These are phyloP conservation scores for Caerostris extrusa DNA, from an alignment of 1,140 invertebrate species.

Conservation along the genomic window DNA sequence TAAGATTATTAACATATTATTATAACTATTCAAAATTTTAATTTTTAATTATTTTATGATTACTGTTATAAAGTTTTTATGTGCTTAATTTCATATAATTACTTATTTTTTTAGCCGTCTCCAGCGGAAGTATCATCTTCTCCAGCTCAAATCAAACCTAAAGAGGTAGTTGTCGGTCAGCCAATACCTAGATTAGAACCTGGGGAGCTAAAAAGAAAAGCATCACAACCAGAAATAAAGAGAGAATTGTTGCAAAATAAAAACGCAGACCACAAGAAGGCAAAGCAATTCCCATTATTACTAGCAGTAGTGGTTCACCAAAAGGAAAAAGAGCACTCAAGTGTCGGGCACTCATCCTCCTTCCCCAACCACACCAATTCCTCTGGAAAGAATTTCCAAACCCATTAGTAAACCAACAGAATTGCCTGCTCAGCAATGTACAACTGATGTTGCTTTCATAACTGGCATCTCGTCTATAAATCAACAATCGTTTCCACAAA, in stretches of 20 bases:
- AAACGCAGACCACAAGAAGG: constrained; percentile 8
- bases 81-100: neutral
- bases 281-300: constrained; percentile 62
- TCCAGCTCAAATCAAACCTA: constrained; percentile 38
- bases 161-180: constrained; percentile 15
- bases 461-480: constrained; percentile 4
- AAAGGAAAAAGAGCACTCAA: constrained; percentile 13
- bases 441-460: constrained; percentile 45
- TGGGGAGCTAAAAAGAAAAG: constrained; percentile 66
- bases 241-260: constrained; percentile 28
- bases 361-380: constrained; percentile 45
- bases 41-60: neutral
- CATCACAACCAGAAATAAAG: constrained; percentile 12
- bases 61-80: neutral
- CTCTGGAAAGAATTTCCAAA: constrained; percentile 26
- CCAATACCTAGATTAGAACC: constrained; percentile 66
- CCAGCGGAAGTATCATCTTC: constrained; percentile 51
- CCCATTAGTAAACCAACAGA: constrained; percentile 7
- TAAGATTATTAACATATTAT: no score
- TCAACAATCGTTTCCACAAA: constrained; percentile 29
- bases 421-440: neutral
- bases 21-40: no score
- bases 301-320: constrained; percentile 29
- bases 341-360: constrained; percentile 50
- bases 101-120: constrained; percentile 34